phyloP scores from a whole-genome alignment of 2,797 vertebrate species.

The Perodicticus potto region DNA sequence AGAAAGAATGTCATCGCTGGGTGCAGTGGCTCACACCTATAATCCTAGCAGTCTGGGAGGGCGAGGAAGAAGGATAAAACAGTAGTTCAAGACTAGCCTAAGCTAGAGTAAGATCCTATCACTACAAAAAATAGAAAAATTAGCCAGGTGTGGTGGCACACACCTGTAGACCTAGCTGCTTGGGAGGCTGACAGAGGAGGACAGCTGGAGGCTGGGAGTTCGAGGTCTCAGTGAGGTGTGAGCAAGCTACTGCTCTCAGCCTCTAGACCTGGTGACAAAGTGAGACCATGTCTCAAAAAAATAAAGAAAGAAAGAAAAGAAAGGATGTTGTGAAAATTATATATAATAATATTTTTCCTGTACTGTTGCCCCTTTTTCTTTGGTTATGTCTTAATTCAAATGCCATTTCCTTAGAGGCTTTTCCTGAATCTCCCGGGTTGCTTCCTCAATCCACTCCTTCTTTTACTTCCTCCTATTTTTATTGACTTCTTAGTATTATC shows the following conservation, averaged over 20 bases:
- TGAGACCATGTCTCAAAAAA: background rate
- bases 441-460: background rate
- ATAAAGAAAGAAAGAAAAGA: background rate
- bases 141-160: background rate
- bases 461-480: conserved; percentile 18
- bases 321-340: background rate
- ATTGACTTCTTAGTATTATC: background rate
- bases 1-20: background rate
- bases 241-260: background rate
- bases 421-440: background rate
- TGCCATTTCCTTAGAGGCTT: background rate
- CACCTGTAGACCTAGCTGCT: background rate
- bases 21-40: background rate
- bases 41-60: background rate
- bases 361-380: background rate
- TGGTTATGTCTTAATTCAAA: conserved; percentile 41
- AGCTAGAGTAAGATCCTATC: background rate
- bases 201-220: background rate
- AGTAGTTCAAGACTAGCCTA: background rate
- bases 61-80: background rate
- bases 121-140: no score
- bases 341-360: background rate
- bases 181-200: background rate
- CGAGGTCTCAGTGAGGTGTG: background rate
- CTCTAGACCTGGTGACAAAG: background rate